A percentile compares a stretch with the other conserved stretches of the same genome.
phyloP scores from a whole-genome alignment of 2,797 vertebrate genomes.

The Thalassophryne amazonica region DNA sequence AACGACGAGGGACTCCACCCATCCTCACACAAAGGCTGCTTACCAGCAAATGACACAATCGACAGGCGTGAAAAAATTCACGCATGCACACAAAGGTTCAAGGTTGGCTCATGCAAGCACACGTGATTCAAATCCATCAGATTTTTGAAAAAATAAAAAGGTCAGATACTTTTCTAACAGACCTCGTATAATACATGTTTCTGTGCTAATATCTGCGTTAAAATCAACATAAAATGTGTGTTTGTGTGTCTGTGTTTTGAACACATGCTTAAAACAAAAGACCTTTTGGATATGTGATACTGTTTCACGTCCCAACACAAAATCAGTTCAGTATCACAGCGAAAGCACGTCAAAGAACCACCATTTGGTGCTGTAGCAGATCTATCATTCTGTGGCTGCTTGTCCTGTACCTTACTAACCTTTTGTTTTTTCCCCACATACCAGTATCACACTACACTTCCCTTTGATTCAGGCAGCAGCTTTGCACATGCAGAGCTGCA shows the following conservation, averaged over 20 bases:
- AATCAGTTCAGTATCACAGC: background rate
- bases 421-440: constrained; percentile 19
- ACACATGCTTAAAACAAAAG: background rate
- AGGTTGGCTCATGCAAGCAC: too few species aligned
- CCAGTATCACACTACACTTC: constrained; percentile 27
- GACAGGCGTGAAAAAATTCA: too few species aligned
- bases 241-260: background rate
- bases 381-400: constrained; percentile 16
- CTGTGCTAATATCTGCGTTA: too few species aligned
- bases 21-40: too few species aligned
- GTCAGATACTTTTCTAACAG: too few species aligned
- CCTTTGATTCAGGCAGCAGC: constrained; percentile 66
- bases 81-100: too few species aligned
- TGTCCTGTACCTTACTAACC: constrained; percentile 38
- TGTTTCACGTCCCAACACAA: constrained; percentile 13
- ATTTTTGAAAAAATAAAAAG: too few species aligned
- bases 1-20: too few species aligned
- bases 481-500: constrained; percentile 43
- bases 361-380: constrained; percentile 32
- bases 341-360: constrained; percentile 26
- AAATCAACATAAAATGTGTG: background rate
- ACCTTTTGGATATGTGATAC: background rate
- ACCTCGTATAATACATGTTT: too few species aligned
- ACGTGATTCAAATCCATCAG: too few species aligned
- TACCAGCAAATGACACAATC: too few species aligned